These are phyloP conservation scores for Araneus ventricosus DNA, from an alignment of 1,140 invertebrate species.

Conservation along the genomic window DNA sequence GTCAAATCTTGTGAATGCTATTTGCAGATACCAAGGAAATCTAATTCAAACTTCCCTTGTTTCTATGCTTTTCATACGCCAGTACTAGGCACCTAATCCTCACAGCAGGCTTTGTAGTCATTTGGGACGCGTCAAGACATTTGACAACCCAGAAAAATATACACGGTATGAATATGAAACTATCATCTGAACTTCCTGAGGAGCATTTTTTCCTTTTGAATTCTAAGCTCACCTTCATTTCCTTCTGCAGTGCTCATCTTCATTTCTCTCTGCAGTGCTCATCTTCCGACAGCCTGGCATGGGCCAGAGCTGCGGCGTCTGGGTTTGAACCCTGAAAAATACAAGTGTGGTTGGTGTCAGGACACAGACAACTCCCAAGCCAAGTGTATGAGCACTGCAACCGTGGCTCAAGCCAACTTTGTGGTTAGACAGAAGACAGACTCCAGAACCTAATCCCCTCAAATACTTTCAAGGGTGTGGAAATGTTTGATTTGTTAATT, in stretches of 20 bases:
- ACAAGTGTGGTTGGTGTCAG: no score
- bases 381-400: constrained; percentile 94
- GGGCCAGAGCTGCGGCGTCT: constrained; percentile 97
- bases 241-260: constrained; percentile 88
- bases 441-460: constrained; percentile 97
- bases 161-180: no score
- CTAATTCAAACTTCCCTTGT: background rate
- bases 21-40: background rate
- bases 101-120: constrained; percentile 95
- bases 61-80: constrained; percentile 77
- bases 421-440: constrained; percentile 93
- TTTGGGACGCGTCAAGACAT: constrained; percentile 95
- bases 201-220: no score
- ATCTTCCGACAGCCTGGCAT: constrained; percentile 95
- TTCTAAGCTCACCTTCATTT: no score
- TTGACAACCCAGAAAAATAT: no score
- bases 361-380: constrained; percentile 92
- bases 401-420: constrained; percentile 56
- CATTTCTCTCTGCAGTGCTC: no score
- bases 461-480: no score
- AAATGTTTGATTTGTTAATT: background rate
- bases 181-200: no score
- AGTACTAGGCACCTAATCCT: constrained; percentile 87
- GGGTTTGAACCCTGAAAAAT: constrained; percentile 91
- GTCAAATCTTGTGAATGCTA: background rate